Conservation (phyloP, 1,140 invertebrate species). For the Laupala kohalensis region DNA sequence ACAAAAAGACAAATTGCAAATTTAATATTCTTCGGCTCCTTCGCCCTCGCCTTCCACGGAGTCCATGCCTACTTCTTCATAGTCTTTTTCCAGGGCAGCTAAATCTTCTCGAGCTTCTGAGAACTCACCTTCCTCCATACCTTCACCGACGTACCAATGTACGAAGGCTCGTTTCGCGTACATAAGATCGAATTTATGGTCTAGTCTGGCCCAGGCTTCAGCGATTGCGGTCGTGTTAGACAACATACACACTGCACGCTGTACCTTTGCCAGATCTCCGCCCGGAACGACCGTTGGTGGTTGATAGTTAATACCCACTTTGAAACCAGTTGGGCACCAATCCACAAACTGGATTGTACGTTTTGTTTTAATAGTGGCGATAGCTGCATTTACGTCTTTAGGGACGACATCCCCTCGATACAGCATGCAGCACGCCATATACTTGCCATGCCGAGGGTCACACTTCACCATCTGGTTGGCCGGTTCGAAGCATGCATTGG, state of each 20-base stretch:
- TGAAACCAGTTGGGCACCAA: constrained; percentile 72
- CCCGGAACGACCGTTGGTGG: constrained; percentile 68
- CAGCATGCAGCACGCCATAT: constrained; percentile 78
- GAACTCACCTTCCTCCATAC: constrained; percentile 68
- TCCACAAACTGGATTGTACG: constrained; percentile 70
- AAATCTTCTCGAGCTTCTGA: constrained; percentile 61
- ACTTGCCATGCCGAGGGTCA: constrained; percentile 76
- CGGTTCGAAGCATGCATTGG: constrained; percentile 64
- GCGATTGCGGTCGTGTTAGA: constrained; percentile 47
- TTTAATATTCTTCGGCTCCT: constrained; percentile 54
- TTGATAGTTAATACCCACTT: constrained; percentile 69
- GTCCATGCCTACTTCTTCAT: constrained; percentile 41
- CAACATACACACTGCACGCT: constrained; percentile 57
- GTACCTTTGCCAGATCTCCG: constrained; percentile 48
- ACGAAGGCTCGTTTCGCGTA: constrained; percentile 67
- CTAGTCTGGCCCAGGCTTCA: constrained; percentile 39
- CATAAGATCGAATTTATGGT: constrained; percentile 42
- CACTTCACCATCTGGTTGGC: constrained; percentile 68
- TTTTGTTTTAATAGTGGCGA: constrained; percentile 81
- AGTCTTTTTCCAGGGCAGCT: constrained; percentile 54
- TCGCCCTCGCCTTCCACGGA: constrained; percentile 56
- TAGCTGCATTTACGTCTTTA: constrained; percentile 72
- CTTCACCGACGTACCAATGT: constrained; percentile 61
- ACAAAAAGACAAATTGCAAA: too few relatives aligned
- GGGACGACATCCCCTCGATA: constrained; percentile 51